phyloP scores from a whole-genome alignment of 2,888 invertebrate species.

The Sinohyriopsis cumingii region DNA sequence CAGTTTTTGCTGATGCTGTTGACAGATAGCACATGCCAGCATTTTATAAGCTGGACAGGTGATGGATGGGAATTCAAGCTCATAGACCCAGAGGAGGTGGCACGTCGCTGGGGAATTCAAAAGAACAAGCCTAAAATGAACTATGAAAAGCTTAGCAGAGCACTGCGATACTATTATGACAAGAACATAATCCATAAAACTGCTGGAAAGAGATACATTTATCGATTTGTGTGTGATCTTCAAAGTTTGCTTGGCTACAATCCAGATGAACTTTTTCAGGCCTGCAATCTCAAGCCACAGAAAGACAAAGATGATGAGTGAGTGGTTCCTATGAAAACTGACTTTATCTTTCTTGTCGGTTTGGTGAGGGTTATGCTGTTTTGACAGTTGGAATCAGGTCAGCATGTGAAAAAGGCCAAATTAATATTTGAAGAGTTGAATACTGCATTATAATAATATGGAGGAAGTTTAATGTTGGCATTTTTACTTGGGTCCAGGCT shows the following conservation, averaged over 20 bases:
- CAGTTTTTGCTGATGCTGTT: conserved; percentile 95
- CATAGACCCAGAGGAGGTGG: conserved; percentile 94
- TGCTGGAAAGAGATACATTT: conserved; percentile 97
- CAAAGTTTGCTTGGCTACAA: conserved; percentile 95
- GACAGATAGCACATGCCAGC: conserved; percentile 95
- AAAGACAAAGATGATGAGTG: conserved; percentile 62
- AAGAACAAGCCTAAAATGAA: conserved; percentile 83
- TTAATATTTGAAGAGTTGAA: too few species aligned
- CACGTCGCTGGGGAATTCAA: conserved; percentile 66
- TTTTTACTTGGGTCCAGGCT: too few species aligned
- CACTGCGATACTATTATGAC: conserved; percentile 97
- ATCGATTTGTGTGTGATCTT: conserved; percentile 97
- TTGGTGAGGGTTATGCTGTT: too few species aligned
- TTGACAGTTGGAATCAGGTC: too few species aligned
- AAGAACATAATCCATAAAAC: conserved; percentile 99
- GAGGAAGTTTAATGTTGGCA: too few species aligned
- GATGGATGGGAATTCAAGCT: conserved; percentile 99
- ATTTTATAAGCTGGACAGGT: conserved; percentile 98
- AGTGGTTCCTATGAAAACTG: conserved; percentile 24
- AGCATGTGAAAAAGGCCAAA: too few species aligned
- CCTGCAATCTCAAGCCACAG: conserved; percentile 66
- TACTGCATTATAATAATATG: too few species aligned
- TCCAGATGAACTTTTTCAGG: conserved; percentile 94
- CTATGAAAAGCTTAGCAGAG: conserved; percentile 96
- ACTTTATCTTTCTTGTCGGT: too few species aligned